A percentile compares a stretch with the other conserved stretches of the same genome.
These are phyloP conservation scores for Punctoribates punctum DNA, from an alignment of 2,888 invertebrate species.

Conservation along the genomic window DNA sequence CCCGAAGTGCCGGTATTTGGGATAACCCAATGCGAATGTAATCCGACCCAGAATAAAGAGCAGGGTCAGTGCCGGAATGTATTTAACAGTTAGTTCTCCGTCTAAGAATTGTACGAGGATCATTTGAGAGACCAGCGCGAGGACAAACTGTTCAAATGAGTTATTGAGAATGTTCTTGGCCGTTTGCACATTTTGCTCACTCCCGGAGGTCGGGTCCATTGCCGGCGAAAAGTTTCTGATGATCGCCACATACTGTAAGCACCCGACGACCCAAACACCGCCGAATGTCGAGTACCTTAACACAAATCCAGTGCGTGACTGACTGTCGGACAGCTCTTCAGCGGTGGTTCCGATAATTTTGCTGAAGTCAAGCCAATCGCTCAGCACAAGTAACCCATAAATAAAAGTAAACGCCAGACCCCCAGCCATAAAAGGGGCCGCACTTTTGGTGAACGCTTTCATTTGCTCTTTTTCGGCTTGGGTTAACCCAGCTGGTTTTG, in stretches of 20 bases:
- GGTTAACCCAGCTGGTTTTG: no score
- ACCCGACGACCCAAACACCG: neutral
- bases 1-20: slow-evolving; percentile 37
- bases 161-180: slow-evolving; percentile 38
- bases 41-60: slow-evolving; percentile 35
- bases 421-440: neutral
- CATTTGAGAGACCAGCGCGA: slow-evolving; percentile 25
- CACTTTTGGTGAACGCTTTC: neutral
- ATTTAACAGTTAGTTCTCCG: slow-evolving; percentile 4
- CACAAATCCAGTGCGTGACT: neutral
- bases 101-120: slow-evolving; percentile 9
- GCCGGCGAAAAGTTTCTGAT: neutral
- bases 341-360: neutral
- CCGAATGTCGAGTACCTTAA: neutral
- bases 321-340: neutral
- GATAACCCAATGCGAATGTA: slow-evolving; percentile 41
- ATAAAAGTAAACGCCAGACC: neutral
- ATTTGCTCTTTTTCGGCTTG: neutral
- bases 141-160: slow-evolving; percentile 40
- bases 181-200: neutral
- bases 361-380: neutral
- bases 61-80: slow-evolving; percentile 38
- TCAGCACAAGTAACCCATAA: neutral
- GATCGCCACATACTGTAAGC: neutral
- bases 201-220: slow-evolving; percentile 32